Evolutionary conservation across 2,797 vertebrate species (phyloP).

Genomic region (Silurus aristotelis): DNA sequence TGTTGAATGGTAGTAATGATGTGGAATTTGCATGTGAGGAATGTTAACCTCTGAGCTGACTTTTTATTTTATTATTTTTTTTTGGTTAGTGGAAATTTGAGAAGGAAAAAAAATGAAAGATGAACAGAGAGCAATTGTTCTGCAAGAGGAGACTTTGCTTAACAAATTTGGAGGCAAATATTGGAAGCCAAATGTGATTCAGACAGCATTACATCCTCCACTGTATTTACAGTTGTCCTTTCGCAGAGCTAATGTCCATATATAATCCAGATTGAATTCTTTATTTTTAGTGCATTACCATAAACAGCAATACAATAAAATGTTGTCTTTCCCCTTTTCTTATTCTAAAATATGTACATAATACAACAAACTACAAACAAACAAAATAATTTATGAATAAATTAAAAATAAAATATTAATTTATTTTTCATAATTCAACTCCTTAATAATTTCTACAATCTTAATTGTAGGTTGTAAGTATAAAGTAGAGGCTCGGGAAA

Average conservation of each 20-base stretch:
- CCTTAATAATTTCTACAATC: too few relatives aligned
- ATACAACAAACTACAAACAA: too few relatives aligned
- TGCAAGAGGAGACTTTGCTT: neutral
- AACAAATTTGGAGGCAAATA: neutral
- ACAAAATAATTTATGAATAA: too few relatives aligned
- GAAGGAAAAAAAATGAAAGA: neutral
- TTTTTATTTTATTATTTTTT: neutral
- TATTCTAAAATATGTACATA: too few relatives aligned
- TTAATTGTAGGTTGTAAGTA: too few relatives aligned
- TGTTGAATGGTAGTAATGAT: neutral
- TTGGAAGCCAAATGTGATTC: neutral
- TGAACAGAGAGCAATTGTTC: neutral
- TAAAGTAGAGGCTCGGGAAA: too few relatives aligned
- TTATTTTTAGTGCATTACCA: too few relatives aligned
- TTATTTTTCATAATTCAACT: too few relatives aligned
- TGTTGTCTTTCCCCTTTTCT: too few relatives aligned
- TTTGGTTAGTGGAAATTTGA: neutral
- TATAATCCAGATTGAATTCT: neutral
- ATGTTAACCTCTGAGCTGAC: neutral
- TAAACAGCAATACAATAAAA: too few relatives aligned
- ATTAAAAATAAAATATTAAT: too few relatives aligned
- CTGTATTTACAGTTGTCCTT: neutral
- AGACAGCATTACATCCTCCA: neutral
- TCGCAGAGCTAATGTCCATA: neutral
- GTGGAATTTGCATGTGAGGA: constrained; percentile 33